Evolutionary conservation across 2,888 invertebrate genomes (phyloP).

Genomic region (Protonemura montana): DNA sequence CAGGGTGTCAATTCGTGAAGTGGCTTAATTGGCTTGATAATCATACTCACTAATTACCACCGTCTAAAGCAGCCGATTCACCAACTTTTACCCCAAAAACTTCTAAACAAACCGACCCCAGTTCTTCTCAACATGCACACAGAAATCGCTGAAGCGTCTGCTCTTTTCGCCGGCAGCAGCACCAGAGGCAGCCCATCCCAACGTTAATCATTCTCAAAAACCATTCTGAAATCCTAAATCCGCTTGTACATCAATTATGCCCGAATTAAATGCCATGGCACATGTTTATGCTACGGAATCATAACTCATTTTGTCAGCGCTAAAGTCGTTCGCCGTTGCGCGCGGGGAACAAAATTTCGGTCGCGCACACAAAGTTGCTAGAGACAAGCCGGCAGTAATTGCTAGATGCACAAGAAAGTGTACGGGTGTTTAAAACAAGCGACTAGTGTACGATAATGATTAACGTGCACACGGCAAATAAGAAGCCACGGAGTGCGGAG

Average conservation of each 20-base stretch:
- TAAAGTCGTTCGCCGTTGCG: neutral
- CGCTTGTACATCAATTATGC: neutral
- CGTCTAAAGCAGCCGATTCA: neutral
- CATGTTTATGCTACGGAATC: neutral
- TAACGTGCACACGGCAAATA: neutral
- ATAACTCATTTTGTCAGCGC: neutral
- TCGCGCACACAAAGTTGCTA: neutral
- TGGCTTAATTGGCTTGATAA: neutral
- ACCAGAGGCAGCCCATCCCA: no score
- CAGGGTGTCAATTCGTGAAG: neutral
- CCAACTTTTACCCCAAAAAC: neutral
- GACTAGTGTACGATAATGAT: neutral
- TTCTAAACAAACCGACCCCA: neutral
- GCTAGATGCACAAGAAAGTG: neutral
- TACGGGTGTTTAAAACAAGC: no score
- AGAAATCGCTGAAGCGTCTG: neutral
- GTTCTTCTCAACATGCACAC: neutral
- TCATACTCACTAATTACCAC: neutral
- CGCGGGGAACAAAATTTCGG: neutral
- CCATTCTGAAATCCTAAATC: neutral
- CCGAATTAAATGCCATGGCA: neutral
- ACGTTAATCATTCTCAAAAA: conserved; percentile 9
- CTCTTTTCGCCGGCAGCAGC: neutral
- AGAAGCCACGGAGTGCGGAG: neutral
- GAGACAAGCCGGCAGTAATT: neutral